Conservation (phyloP, 2,888 invertebrate species). For the Ornithoptera priamus region DNA sequence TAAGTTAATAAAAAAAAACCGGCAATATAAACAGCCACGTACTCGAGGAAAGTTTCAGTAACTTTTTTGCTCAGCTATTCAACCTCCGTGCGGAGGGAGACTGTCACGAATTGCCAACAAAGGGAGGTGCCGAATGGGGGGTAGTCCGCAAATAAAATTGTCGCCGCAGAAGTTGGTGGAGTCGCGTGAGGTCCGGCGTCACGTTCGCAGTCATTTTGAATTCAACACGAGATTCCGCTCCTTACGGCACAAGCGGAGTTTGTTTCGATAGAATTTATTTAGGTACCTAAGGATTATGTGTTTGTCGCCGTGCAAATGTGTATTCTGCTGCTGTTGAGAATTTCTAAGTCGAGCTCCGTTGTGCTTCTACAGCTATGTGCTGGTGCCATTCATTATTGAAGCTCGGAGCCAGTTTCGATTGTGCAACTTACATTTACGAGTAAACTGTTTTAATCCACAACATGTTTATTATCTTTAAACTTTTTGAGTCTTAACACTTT, state of each 20-base stretch:
- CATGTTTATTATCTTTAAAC: background rate
- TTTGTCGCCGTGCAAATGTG: constrained; percentile 28
- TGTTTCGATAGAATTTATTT: constrained; percentile 59
- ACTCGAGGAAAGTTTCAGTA: constrained; percentile 36
- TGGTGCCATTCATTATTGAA: constrained; percentile 21
- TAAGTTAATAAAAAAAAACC: constrained; percentile 29
- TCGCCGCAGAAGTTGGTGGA: constrained; percentile 49
- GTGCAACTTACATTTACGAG: constrained; percentile 3
- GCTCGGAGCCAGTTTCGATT: constrained; percentile 7
- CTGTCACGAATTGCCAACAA: constrained; percentile 43
- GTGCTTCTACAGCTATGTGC: constrained; percentile 18
- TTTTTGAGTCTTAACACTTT: too few species aligned
- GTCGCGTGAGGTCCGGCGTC: constrained; percentile 46
- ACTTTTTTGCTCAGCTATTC: constrained; percentile 44
- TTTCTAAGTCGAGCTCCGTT: constrained; percentile 20
- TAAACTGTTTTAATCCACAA: background rate
- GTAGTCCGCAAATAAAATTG: constrained; percentile 61
- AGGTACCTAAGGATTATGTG: constrained; percentile 31
- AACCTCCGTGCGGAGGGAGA: constrained; percentile 40
- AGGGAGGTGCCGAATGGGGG: constrained; percentile 53
- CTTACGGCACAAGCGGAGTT: constrained; percentile 45
- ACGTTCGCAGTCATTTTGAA: constrained; percentile 59
- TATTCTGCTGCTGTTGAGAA: constrained; percentile 16
- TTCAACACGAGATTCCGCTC: constrained; percentile 54
- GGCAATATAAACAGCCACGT: constrained; percentile 35